A percentile compares a stretch with the other conserved stretches of the same genome.
Evolutionary conservation across 2,113 vertebrate species (phyloP).

Genomic region (Atrichornis clamosus): DNA sequence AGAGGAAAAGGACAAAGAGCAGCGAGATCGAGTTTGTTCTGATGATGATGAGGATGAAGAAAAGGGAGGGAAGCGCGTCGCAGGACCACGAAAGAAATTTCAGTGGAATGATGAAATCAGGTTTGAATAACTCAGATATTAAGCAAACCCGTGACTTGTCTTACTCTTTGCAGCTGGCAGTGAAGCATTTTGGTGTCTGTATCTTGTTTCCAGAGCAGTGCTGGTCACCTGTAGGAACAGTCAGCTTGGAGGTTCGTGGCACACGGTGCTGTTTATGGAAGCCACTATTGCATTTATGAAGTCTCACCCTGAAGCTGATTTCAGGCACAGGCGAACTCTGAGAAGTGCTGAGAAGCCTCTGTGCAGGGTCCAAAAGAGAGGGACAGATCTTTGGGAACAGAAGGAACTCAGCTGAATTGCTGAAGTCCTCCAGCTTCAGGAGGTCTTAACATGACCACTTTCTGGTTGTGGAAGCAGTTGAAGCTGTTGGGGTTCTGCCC

Average conservation of each 20-base stretch:
- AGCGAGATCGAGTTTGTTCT: constrained; percentile 72
- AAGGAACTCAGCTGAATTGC: background rate
- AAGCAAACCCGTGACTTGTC: background rate
- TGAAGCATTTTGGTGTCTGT: background rate
- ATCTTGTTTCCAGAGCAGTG: background rate
- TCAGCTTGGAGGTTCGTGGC: background rate
- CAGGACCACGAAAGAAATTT: constrained; percentile 89
- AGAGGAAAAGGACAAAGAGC: constrained; percentile 84
- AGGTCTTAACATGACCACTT: background rate
- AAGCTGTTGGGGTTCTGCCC: background rate
- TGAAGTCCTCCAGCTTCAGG: background rate
- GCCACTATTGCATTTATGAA: background rate
- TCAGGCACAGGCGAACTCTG: background rate
- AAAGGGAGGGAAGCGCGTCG: constrained; percentile 76
- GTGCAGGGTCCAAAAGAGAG: background rate
- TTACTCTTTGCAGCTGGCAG: background rate
- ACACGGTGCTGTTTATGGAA: background rate
- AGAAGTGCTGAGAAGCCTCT: background rate
- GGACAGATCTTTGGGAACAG: background rate
- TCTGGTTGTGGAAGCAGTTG: background rate
- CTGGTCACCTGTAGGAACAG: background rate
- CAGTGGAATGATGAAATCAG: constrained; percentile 94
- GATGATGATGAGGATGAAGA: constrained; percentile 86
- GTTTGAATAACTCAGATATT: constrained; percentile 65
- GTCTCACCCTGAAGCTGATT: background rate